These are phyloP conservation scores for Peromyscus eremicus DNA, from an alignment of 2,797 vertebrate genomes.

Conservation along the genomic window DNA sequence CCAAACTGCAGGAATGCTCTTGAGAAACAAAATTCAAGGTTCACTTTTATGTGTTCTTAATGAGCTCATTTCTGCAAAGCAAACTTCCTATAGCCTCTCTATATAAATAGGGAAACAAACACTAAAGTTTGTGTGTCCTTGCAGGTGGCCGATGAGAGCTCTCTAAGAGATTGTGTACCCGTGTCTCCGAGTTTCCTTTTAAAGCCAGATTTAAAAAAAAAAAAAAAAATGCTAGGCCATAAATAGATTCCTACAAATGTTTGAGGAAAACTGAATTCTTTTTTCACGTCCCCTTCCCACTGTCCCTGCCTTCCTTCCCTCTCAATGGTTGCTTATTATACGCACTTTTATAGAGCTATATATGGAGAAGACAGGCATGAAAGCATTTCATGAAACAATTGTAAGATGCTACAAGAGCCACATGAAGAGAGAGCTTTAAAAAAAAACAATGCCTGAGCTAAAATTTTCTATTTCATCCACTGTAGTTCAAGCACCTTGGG, in stretches of 20 bases:
- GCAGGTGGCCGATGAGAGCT: conserved; percentile 66
- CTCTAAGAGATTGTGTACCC: conserved; percentile 55
- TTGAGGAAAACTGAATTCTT: conserved; percentile 57
- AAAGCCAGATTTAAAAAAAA: conserved; percentile 56
- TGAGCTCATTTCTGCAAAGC: conserved; percentile 53
- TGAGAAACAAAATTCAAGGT: conserved; percentile 70
- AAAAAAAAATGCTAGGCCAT: conserved; percentile 5
- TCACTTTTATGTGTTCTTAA: conserved; percentile 71
- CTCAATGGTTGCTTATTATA: conserved; percentile 74
- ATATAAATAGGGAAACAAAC: conserved; percentile 71
- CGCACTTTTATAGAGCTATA: conserved; percentile 76
- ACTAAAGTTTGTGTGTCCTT: conserved; percentile 77
- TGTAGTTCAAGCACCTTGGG: neutral
- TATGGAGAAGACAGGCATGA: conserved; percentile 67
- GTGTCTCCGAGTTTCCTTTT: conserved; percentile 73
- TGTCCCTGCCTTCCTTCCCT: conserved; percentile 64
- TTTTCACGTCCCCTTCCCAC: conserved; percentile 62
- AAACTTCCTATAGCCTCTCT: conserved; percentile 73
- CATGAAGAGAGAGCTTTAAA: conserved; percentile 55
- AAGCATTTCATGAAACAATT: conserved; percentile 77
- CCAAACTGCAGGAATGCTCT: neutral
- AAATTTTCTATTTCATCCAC: conserved; percentile 57
- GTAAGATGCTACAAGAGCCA: conserved; percentile 71
- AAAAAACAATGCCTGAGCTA: conserved; percentile 65
- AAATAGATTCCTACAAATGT: conserved; percentile 61